These are phyloP conservation scores for Branchellion lobata DNA, from an alignment of 2,888 invertebrate genomes.

Conservation along the genomic window DNA sequence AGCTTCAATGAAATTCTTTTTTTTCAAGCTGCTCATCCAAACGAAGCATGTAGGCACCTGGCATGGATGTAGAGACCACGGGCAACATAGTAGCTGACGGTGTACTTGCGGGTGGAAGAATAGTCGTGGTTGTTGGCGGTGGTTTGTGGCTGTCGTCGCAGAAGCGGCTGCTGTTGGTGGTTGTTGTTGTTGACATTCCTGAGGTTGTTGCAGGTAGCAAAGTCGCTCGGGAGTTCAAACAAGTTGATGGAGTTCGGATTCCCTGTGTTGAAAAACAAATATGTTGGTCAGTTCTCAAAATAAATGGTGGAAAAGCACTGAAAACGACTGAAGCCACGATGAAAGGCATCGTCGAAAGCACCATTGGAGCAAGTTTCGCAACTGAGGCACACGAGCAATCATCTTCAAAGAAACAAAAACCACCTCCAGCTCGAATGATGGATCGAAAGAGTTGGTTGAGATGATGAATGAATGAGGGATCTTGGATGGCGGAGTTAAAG, in stretches of 20 bases:
- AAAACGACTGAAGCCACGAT: not conserved
- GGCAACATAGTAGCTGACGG: slow-evolving; percentile 52
- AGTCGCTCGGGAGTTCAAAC: slow-evolving; percentile 48
- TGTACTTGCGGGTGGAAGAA: slow-evolving; percentile 46
- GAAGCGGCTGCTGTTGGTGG: not conserved
- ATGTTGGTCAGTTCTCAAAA: not conserved
- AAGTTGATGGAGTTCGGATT: slow-evolving; percentile 51
- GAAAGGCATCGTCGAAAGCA: no score
- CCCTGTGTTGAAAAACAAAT: slow-evolving; percentile 17
- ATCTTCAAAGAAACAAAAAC: no score
- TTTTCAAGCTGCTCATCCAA: no score
- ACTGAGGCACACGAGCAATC: no score
- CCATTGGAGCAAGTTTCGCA: no score
- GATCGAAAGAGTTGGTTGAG: slow-evolving; percentile 50
- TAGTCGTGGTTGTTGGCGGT: not conserved
- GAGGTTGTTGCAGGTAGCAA: slow-evolving; percentile 11
- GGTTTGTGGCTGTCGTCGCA: not conserved
- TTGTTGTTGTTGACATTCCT: not conserved
- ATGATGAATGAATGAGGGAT: slow-evolving; percentile 49
- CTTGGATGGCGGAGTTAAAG: slow-evolving; percentile 52
- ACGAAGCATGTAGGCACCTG: slow-evolving; percentile 28
- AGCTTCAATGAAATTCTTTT: no score
- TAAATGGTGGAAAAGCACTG: not conserved
- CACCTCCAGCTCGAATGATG: slow-evolving; percentile 51
- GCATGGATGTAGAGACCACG: slow-evolving; percentile 52